Conservation (phyloP, 2,888 invertebrate genomes). For the Athripsodes cinereus region DNA sequence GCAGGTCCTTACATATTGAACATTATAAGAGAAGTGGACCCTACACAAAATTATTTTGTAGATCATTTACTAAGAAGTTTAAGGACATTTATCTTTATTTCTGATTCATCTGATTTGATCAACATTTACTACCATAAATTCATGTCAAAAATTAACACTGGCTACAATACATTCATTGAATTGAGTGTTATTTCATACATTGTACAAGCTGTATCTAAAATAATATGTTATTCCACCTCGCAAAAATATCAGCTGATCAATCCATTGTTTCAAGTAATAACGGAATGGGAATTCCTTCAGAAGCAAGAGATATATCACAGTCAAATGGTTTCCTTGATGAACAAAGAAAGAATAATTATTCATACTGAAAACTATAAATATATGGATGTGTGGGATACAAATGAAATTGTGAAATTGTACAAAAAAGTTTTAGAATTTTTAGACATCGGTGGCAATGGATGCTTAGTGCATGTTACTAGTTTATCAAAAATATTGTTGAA, state of each 20-base stretch:
- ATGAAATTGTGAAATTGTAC: constrained; percentile 30
- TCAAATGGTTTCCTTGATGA: constrained; percentile 30
- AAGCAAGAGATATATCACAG: constrained; percentile 4
- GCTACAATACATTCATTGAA: too few species aligned
- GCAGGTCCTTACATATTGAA: too few species aligned
- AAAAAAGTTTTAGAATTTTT: constrained; percentile 36
- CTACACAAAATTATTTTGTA: too few species aligned
- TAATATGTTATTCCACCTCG: background rate
- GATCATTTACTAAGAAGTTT: too few species aligned
- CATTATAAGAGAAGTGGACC: too few species aligned
- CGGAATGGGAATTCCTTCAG: background rate
- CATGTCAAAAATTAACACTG: too few species aligned
- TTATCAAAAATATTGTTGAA: constrained; percentile 37
- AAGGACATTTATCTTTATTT: too few species aligned
- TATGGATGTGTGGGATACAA: constrained; percentile 24
- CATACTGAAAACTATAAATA: constrained; percentile 31
- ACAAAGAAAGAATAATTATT: constrained; percentile 38
- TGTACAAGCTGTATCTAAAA: background rate
- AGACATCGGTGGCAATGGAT: constrained; percentile 47
- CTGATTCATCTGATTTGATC: too few species aligned
- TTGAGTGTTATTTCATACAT: background rate
- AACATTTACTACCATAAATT: too few species aligned
- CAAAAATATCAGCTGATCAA: constrained; percentile 5
- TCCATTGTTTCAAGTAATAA: constrained; percentile 1
- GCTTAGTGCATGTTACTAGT: constrained; percentile 40